phyloP scores from a whole-genome alignment of 1,140 invertebrate genomes.

The Aphaenogaster rudis region DNA sequence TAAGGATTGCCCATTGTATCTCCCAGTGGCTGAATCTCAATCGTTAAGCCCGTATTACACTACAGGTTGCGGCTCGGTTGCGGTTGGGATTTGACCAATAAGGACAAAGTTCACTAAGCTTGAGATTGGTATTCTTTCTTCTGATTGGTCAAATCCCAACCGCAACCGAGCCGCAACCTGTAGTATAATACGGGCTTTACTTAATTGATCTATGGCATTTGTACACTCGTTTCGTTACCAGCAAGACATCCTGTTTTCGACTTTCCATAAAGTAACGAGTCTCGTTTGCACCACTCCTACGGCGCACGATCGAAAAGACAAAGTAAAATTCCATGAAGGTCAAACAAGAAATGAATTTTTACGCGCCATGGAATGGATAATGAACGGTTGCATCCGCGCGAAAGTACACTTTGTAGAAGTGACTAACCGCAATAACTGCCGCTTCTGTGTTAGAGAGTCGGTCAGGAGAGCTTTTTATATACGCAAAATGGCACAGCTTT shows the following conservation, averaged over 20 bases:
- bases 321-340: conserved; percentile 17
- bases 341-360: conserved; percentile 53
- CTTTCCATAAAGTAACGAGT: conserved; percentile 78
- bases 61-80: no score
- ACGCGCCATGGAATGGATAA: conserved; percentile 42
- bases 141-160: no score
- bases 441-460: conserved; percentile 50
- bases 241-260: conserved; percentile 82
- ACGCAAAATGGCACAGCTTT: conserved; percentile 35
- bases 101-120: no score
- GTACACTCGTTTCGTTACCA: conserved; percentile 76
- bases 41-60: conserved; percentile 33
- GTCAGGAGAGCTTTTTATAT: conserved; percentile 18
- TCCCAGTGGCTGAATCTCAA: neutral
- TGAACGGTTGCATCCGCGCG: conserved; percentile 48
- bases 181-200: neutral
- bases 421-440: conserved; percentile 28
- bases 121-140: no score
- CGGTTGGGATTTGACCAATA: no score
- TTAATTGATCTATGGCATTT: conserved; percentile 71
- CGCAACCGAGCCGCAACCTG: no score
- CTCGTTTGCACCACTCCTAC: neutral
- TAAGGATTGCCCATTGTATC: neutral
- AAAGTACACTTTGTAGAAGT: conserved; percentile 58
- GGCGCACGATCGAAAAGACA: conserved; percentile 1